phyloP scores from a whole-genome alignment of 2,888 invertebrate genomes.

The Pheosia tremula region DNA sequence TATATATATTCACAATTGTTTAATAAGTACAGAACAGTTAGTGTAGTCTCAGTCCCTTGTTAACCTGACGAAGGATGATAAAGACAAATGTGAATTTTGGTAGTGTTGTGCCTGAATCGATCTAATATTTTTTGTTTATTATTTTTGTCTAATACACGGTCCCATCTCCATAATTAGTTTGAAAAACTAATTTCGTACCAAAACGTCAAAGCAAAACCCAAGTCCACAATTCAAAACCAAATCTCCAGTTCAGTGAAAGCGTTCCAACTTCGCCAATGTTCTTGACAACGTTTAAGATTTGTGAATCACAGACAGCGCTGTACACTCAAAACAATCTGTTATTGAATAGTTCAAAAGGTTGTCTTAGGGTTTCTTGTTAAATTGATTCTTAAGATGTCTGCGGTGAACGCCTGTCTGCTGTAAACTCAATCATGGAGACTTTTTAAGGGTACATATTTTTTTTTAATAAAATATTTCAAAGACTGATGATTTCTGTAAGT shows the following conservation, averaged over 20 bases:
- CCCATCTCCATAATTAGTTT: too few relatives aligned
- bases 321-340: slow-evolving; percentile 40
- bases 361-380: neutral
- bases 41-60: too few relatives aligned
- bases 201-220: neutral
- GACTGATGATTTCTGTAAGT: too few relatives aligned
- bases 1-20: too few relatives aligned
- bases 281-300: slow-evolving; percentile 24
- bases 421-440: neutral
- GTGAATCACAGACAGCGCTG: slow-evolving; percentile 25
- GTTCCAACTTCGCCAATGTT: slow-evolving; percentile 9
- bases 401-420: neutral
- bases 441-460: neutral
- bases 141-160: too few relatives aligned
- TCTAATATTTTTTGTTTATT: too few relatives aligned
- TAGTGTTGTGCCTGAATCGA: too few relatives aligned
- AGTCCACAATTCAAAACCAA: neutral
- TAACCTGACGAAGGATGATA: too few relatives aligned
- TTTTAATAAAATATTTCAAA: too few relatives aligned
- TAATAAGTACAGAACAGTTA: too few relatives aligned
- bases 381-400: neutral
- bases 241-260: neutral
- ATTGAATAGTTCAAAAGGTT: slow-evolving; percentile 25
- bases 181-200: slow-evolving; percentile 13
- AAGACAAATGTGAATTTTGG: too few relatives aligned